Evolutionary conservation across 2,888 invertebrate species (phyloP), one percentile per base, ranked within the genome.

Genomic region (Tricholauxania praeusta): DNA sequence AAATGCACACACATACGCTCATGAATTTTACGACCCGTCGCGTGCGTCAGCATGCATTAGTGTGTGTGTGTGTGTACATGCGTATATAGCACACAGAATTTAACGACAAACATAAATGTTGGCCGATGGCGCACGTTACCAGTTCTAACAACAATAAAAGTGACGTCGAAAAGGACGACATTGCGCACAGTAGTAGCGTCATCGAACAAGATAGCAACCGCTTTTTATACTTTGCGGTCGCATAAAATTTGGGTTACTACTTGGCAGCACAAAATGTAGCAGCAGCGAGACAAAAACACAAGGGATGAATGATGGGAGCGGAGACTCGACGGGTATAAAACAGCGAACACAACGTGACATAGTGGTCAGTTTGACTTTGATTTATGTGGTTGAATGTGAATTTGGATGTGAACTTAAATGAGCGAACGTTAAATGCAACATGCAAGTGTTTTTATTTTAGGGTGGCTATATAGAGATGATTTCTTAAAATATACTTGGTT

Each of bases 351-450:
- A 39, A 39, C 60, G 60, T 39, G 28, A 39, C 60, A 14, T 51
- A 49, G 64, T 39, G 64, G 64, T 64, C 64, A 64, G 64, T 64
- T 64, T 64, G 64, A 64, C 64, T 64, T 64, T 64, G 64, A 64
- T 64, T 64, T 64, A 64, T 64, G 51, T 39, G 64, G 64, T 51
- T n/a, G 28, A n/a, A 39, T 32, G 60, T 17, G 60, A 62, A 62
- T 62, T 32, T 39, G 60, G 32, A 32, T 28, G 28, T 28, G 28
- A 57, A 57, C 57, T 39, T 39, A 7, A 39, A 39, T 39, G 39
- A 39, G 10, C 39, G 10, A 39, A 39, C 39, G 39, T 39, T 10
- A 39, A 39, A 39, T 39, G 39, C 8, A 39, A 39, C 10, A 39
- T 39, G 39, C 39, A 39, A 10, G 39, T 39, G 39, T 10, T 39